phyloP scores from a whole-genome alignment of 23 tunicate genomes.

The Diplosoma virens region DNA sequence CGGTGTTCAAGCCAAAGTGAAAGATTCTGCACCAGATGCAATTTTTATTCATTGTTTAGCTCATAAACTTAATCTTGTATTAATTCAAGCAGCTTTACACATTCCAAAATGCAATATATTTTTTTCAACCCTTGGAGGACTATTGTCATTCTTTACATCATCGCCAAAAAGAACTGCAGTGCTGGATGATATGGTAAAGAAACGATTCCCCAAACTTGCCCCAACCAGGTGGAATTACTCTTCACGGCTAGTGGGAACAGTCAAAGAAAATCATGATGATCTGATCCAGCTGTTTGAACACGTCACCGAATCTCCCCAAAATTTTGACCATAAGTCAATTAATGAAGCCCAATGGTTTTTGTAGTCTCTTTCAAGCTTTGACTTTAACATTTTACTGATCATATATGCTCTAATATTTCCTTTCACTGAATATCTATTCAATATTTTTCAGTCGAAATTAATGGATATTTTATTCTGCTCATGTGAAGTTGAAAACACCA shows the following conservation, averaged over 20 bases:
- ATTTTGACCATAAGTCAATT: too few species aligned
- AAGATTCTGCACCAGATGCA: slow-evolving; percentile 14
- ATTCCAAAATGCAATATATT: slow-evolving; percentile 1
- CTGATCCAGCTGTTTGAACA: not conserved
- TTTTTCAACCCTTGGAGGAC: slow-evolving; percentile 3
- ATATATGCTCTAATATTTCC: too few species aligned
- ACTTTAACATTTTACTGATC: too few species aligned
- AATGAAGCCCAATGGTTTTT: too few species aligned
- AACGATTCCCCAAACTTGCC: slow-evolving; percentile 3
- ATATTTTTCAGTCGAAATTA: too few species aligned
- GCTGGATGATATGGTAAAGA: not conserved
- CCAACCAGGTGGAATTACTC: not conserved
- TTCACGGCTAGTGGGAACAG: slow-evolving; percentile 2
- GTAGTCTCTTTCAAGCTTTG: too few species aligned
- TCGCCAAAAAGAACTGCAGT: not conserved
- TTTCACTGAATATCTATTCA: too few species aligned
- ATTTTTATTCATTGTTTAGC: slow-evolving; percentile 15
- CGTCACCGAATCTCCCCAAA: not conserved
- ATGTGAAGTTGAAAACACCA: too few species aligned
- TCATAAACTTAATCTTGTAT: slow-evolving; percentile 1
- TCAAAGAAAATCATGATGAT: not conserved
- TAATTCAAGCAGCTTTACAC: not conserved
- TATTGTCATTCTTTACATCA: slow-evolving; percentile 1
- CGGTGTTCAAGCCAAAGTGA: slow-evolving; percentile 11
- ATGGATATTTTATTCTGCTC: too few species aligned